Conservation (phyloP, 2,797 vertebrate species). For the Ficedula albicollis region DNA sequence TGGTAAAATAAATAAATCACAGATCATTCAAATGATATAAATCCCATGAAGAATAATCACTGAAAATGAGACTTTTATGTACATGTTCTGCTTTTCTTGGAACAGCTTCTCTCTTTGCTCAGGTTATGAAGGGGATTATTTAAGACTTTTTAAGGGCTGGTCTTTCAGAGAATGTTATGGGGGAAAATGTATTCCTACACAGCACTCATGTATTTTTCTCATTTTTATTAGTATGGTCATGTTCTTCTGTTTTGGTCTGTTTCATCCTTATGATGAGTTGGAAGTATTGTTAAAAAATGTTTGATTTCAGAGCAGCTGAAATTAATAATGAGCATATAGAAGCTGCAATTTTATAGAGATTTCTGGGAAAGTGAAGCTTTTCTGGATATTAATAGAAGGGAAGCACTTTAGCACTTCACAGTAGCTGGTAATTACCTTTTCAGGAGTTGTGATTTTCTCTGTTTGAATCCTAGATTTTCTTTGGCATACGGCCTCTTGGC, state of each 20-base stretch:
- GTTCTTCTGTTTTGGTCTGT: background rate
- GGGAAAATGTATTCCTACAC: background rate
- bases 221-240: background rate
- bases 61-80: background rate
- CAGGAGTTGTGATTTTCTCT: conserved; percentile 34
- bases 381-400: conserved; percentile 21
- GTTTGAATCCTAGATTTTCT: background rate
- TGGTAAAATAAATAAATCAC: background rate
- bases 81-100: background rate
- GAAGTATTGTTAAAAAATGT: background rate
- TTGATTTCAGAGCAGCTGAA: conserved; percentile 17
- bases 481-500: background rate
- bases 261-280: background rate
- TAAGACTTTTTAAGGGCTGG: background rate
- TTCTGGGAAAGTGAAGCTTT: conserved; percentile 3
- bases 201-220: background rate
- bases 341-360: background rate
- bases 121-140: fast-evolving
- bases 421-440: conserved; percentile 24
- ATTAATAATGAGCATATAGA: background rate
- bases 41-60: background rate
- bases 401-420: background rate
- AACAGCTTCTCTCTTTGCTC: background rate
- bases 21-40: background rate
- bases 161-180: background rate